Base-by-base conservation (phyloP, 2,888 invertebrate genomes). In the Tanypteryx hageni region DNA sequence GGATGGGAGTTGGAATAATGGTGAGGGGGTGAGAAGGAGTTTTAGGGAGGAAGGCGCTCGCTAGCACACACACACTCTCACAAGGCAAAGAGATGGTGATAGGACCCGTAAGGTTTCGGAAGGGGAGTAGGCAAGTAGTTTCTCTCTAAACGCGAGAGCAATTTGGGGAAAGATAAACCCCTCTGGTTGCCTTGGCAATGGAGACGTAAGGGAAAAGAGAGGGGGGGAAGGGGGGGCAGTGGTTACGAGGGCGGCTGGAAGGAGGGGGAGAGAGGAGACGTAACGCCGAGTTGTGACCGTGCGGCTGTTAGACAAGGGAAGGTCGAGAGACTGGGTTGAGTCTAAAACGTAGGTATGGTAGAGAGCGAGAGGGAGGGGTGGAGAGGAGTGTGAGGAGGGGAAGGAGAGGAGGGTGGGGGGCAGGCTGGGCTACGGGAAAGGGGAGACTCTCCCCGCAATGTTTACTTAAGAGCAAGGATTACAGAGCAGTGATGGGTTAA, bases 391-490 rank as follows among this genome's bases (percentile, higher is more conserved):
- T 44, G 86, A 61, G 27, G 4, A 13, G 22, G 64, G n/a, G 89
- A 11, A 11, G 8, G 27, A 22, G 7, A 4, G 18, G 61, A 2
- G 84, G n/a, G 22, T 5, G 57, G 57, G 57, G 11, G 5, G 27
- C 31, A 31, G 18, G 56, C 0, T 44, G 44, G 44, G n/a, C n/a
- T 44, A 44, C 5, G 44, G 44, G 44, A 44, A 44, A 44, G 5
- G 44, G 44, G 44, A 44, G 44, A 31, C 82, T 82, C 82, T n/a
- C 18, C 61, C 89, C 89, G 44, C 89, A 89, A 68, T 89, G 89
- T 89, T 89, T 89, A 44, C 89, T 89, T 89, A 89, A 64, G 89
- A 31, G 64, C 44, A 44, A 68, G 89, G 89, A 89, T 89, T 89
- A 89, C 61, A 64, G 64, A 64, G 64, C 89, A 61, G 89, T 68